phyloP scores from a whole-genome alignment of 2,113 vertebrate species.

The Podocnemis expansa region DNA sequence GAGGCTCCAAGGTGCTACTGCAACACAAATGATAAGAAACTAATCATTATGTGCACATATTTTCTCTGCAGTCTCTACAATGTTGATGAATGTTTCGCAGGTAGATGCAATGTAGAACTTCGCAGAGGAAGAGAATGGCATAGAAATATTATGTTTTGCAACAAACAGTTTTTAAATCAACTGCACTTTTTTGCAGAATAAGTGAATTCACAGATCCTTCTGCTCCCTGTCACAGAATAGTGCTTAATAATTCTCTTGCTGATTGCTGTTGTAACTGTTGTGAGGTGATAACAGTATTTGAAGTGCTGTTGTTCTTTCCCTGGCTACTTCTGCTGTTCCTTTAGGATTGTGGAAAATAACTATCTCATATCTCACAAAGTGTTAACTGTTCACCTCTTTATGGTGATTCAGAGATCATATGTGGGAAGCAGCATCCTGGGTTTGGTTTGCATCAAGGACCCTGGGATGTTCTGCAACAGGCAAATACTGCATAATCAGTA shows the following conservation, averaged over 20 bases:
- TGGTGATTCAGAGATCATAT: not conserved
- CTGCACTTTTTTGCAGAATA: not conserved
- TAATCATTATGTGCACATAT: fast-evolving
- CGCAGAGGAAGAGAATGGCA: not conserved
- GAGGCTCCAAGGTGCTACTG: fast-evolving
- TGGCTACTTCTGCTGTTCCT: not conserved
- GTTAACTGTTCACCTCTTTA: not conserved
- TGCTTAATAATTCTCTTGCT: not conserved
- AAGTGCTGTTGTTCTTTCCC: not conserved
- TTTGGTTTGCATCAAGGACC: not conserved
- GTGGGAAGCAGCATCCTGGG: not conserved
- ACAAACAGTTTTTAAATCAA: not conserved
- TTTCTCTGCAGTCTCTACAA: not conserved
- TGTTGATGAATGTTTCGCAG: not conserved
- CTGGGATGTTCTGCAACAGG: not conserved
- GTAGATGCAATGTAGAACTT: not conserved
- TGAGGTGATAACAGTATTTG: not conserved
- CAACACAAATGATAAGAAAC: fast-evolving
- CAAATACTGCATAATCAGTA: not conserved
- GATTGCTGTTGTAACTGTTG: not conserved
- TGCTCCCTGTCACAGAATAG: not conserved
- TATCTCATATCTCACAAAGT: not conserved
- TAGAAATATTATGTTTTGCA: not conserved
- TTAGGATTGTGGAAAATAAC: not conserved
- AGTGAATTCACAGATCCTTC: not conserved